A percentile compares a stretch with the other conserved stretches of the same genome.
These are phyloP conservation scores for Ataeniobius toweri DNA, from an alignment of 2,797 vertebrate genomes.

Conservation along the genomic window DNA sequence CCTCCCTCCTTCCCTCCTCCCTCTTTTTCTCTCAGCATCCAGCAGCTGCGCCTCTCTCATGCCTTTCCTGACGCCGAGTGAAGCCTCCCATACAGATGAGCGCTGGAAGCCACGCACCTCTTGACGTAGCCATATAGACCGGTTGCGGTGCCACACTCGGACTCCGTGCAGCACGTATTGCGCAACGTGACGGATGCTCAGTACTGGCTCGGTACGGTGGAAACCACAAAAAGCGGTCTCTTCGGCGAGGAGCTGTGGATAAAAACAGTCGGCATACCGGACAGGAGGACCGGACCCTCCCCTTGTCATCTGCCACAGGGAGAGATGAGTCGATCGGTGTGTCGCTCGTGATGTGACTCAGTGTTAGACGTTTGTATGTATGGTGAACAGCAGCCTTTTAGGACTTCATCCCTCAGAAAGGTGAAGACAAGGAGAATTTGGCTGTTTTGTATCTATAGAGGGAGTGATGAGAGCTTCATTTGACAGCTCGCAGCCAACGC, in stretches of 20 bases:
- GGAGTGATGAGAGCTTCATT: conserved; percentile 49
- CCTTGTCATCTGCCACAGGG: conserved; percentile 51
- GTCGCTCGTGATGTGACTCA: conserved; percentile 65
- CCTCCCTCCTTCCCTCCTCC: conserved; percentile 23
- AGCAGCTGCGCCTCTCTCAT: conserved; percentile 77
- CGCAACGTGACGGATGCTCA: conserved; percentile 86
- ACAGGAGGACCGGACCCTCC: conserved; percentile 49
- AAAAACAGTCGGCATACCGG: background rate
- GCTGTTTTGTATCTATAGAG: background rate
- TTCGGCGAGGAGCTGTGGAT: conserved; percentile 28
- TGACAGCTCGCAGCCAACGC: conserved; percentile 50
- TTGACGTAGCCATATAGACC: conserved; percentile 85
- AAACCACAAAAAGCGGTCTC: conserved; percentile 28
- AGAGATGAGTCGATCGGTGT: conserved; percentile 64
- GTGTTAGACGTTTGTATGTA: conserved; percentile 3
- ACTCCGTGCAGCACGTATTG: conserved; percentile 85
- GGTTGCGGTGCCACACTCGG: conserved; percentile 84
- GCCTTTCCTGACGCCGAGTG: conserved; percentile 73
- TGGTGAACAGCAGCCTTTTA: background rate
- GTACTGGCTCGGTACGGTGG: conserved; percentile 45
- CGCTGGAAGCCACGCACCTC: conserved; percentile 83
- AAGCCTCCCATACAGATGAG: conserved; percentile 83
- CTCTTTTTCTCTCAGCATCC: conserved; percentile 47
- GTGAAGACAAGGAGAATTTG: conserved; percentile 5
- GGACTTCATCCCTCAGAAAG: conserved; percentile 13